Evolutionary conservation across 2,888 invertebrate genomes (phyloP), one percentile per base, ranked within the genome.

Genomic region (Zygaena filipendulae): DNA sequence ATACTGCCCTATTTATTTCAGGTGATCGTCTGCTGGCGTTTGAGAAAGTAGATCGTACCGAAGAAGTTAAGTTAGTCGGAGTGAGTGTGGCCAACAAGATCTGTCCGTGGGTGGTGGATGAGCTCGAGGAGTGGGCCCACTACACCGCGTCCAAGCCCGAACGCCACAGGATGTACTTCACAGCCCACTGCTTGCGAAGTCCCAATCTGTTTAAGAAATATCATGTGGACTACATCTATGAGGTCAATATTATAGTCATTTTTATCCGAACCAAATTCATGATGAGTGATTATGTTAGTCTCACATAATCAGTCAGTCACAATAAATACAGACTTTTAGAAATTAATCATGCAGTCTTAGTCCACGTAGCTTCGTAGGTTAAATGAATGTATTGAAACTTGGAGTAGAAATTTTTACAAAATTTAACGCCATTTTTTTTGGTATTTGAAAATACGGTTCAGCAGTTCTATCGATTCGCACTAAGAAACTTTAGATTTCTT

Each of bases 41-140:
- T 45, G 68, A 69, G 47, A 23, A 51, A 34, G 39, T 75, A 42
- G 30, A 49, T 13, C 50, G 77, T 19, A 61, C 63, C 13, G 36
- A 54, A 21, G 59, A 82, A 52, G 25, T 49, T 21, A 67, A 67
- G 45, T 42, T 83, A 47, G 49, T 83, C 0, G 84, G 82, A 0
- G 68, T 82, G 1, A 45, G 57, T 4, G 68, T 84, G 0, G 81
- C 77, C 28, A 69, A 68, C 40, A 69, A 68, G 26, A 49, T 70
- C 1, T 71, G 59, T 37, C 79, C 80, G 0, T 83, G 84, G 84
- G 75, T 71, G 45, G 61, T 79, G 0, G 59, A 67, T 12, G 63
- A 82, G 48, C 56, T 71, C 1, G 82, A 84, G 31, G 75, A 80
- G 34, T 71, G 83, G 59, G 83, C 82, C 0, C 80, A 81, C 36